Conservation (phyloP, 2,797 vertebrate genomes). For the Geotria australis region DNA sequence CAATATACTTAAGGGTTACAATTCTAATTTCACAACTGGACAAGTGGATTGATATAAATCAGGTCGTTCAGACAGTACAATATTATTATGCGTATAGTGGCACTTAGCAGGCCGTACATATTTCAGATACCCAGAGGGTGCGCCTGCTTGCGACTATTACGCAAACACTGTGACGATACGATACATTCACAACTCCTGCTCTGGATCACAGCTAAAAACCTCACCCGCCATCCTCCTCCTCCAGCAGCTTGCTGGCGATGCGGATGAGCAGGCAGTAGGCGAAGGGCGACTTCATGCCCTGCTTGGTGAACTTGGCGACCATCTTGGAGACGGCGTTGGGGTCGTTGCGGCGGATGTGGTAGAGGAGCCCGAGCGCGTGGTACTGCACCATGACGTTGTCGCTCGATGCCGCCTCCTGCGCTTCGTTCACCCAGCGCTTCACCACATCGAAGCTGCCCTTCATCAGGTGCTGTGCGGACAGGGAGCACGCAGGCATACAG, state of each 20-base stretch:
- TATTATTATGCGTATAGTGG: too few relatives aligned
- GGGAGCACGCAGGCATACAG: too few relatives aligned
- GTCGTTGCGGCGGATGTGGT: constrained; percentile 26
- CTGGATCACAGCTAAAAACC: neutral
- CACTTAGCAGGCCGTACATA: too few relatives aligned
- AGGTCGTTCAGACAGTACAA: too few relatives aligned
- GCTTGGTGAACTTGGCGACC: constrained; percentile 28
- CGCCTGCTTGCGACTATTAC: too few relatives aligned
- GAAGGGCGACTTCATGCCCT: constrained; percentile 26
- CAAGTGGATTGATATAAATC: too few relatives aligned
- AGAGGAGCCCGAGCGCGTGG: constrained; percentile 26
- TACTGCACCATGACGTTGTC: constrained; percentile 42
- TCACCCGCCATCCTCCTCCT: constrained; percentile 27
- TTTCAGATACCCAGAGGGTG: too few relatives aligned
- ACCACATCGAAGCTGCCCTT: constrained; percentile 28
- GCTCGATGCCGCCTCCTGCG: constrained; percentile 29
- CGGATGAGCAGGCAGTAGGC: constrained; percentile 37
- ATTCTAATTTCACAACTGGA: too few relatives aligned
- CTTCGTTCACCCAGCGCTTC: constrained; percentile 34
- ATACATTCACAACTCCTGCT: too few relatives aligned
- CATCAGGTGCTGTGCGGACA: constrained; percentile 16
- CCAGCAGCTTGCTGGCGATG: constrained; percentile 26
- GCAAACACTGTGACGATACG: too few relatives aligned
- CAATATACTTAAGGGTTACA: too few relatives aligned
- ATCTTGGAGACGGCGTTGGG: constrained; percentile 30